Conservation (phyloP, 2,888 invertebrate genomes). For the Diaphora mendica region DNA sequence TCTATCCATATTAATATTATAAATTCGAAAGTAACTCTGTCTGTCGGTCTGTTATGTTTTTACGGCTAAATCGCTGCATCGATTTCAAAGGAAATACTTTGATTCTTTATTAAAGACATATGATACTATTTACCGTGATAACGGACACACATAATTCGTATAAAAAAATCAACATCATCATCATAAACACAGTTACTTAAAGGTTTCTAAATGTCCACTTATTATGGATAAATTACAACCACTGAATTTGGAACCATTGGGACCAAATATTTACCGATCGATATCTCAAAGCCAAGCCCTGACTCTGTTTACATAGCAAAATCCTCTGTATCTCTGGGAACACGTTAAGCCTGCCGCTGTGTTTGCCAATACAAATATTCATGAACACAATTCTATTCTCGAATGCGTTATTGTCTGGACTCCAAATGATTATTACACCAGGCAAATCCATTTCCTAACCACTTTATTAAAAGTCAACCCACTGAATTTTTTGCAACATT, state of each 20-base stretch:
- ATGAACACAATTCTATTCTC: not conserved
- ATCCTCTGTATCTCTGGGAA: not conserved
- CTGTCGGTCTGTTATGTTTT: too few species aligned
- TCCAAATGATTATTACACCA: not conserved
- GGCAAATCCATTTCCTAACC: too few species aligned
- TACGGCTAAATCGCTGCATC: too few species aligned
- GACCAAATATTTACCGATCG: not conserved
- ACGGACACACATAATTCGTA: too few species aligned
- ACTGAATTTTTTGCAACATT: too few species aligned
- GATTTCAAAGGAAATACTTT: too few species aligned
- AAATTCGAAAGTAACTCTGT: too few species aligned
- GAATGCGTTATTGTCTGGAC: not conserved
- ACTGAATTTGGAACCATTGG: not conserved
- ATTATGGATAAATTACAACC: not conserved
- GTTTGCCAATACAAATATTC: slow-evolving; percentile 2
- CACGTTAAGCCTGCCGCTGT: slow-evolving; percentile 1
- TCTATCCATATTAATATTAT: too few species aligned
- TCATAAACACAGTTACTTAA: not conserved
- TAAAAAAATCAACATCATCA: too few species aligned
- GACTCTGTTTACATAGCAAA: slow-evolving; percentile 7
- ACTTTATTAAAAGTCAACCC: too few species aligned
- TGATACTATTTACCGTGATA: too few species aligned
- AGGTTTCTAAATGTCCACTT: not conserved
- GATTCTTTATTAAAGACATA: too few species aligned
- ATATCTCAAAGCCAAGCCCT: not conserved